Evolutionary conservation across 92 coral and sea anemone genomes (phyloP).

Genomic region (Porites cylindrica): DNA sequence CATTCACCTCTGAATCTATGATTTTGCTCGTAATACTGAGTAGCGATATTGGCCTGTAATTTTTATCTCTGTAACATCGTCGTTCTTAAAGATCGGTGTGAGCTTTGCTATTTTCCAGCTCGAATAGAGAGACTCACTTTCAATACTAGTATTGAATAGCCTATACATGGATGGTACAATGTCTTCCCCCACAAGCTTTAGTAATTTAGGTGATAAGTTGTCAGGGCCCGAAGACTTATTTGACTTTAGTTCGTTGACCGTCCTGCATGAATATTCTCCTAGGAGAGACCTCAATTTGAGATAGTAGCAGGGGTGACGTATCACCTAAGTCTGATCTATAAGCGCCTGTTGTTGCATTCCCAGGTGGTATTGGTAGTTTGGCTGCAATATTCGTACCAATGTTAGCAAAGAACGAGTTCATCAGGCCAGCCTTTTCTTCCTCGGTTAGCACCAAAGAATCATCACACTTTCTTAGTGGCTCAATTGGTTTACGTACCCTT

Average conservation of each 20-base stretch:
- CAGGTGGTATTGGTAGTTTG: background rate
- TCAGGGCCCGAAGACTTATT: too few relatives aligned
- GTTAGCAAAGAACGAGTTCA: constrained; percentile 1
- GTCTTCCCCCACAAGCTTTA: constrained; percentile 51
- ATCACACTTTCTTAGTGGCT: constrained; percentile 27
- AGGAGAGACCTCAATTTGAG: too few relatives aligned
- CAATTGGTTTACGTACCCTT: constrained; percentile 6
- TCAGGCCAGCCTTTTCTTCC: background rate
- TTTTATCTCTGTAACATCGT: constrained; percentile 47
- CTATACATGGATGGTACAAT: constrained; percentile 49
- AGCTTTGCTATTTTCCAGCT: constrained; percentile 50
- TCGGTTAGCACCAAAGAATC: constrained; percentile 1
- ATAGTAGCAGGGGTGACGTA: too few relatives aligned
- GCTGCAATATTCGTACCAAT: background rate
- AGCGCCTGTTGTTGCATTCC: background rate
- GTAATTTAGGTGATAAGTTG: too few relatives aligned
- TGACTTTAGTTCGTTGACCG: too few relatives aligned
- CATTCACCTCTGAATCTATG: constrained; percentile 31
- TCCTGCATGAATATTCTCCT: too few relatives aligned
- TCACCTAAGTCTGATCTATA: too few relatives aligned
- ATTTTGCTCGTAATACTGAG: constrained; percentile 57
- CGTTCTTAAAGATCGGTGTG: constrained; percentile 50
- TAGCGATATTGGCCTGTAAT: constrained; percentile 26
- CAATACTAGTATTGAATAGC: background rate
- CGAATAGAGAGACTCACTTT: too few relatives aligned